Conservation (phyloP, 2,888 invertebrate species). For the Cosmorhoe ocellata region DNA sequence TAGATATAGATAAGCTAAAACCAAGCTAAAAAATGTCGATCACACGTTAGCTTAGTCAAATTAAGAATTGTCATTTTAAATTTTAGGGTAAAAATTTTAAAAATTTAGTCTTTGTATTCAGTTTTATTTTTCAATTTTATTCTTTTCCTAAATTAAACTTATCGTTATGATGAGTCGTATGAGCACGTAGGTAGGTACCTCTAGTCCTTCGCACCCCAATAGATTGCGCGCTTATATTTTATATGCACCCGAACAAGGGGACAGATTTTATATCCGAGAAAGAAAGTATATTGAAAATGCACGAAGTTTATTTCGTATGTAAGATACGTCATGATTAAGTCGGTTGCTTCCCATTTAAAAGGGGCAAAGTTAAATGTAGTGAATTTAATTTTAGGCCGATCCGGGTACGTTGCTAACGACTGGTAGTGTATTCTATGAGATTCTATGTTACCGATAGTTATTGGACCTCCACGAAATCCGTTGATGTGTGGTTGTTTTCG, state of each 20-base stretch:
- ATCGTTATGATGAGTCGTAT: no score
- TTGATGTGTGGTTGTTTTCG: slow-evolving; percentile 6
- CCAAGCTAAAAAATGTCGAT: no score
- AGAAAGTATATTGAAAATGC: slow-evolving; percentile 41
- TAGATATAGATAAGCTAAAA: no score
- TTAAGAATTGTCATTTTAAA: no score
- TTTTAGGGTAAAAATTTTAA: no score
- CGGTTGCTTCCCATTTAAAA: slow-evolving; percentile 47
- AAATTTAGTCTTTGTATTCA: no score
- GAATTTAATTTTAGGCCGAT: slow-evolving; percentile 49
- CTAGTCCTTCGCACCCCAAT: slow-evolving; percentile 37
- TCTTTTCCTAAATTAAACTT: no score
- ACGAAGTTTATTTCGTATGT: slow-evolving; percentile 8
- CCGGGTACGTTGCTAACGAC: slow-evolving; percentile 10
- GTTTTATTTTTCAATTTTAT: no score
- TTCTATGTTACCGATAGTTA: slow-evolving; percentile 10
- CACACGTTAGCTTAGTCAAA: no score
- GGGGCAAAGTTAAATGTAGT: slow-evolving; percentile 51
- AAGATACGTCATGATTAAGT: slow-evolving; percentile 42
- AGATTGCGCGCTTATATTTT: slow-evolving; percentile 39
- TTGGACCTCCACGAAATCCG: slow-evolving; percentile 15
- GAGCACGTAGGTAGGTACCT: slow-evolving; percentile 48
- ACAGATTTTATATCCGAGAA: slow-evolving; percentile 27
- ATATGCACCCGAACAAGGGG: slow-evolving; percentile 32
- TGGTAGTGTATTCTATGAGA: slow-evolving; percentile 1